These are phyloP conservation scores for Brachyptera putata DNA, from an alignment of 2,888 invertebrate species.

Conservation along the genomic window DNA sequence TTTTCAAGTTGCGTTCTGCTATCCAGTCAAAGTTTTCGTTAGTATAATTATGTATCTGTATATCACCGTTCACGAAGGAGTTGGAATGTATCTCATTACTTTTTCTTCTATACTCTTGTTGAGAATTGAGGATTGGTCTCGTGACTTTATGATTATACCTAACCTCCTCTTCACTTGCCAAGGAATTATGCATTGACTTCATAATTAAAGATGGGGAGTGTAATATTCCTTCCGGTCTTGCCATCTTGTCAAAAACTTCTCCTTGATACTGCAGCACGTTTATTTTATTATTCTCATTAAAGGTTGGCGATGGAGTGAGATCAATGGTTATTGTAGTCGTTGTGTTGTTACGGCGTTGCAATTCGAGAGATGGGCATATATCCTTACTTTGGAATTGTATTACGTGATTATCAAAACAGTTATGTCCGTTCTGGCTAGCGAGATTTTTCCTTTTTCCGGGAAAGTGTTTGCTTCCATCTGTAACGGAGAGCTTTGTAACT, in stretches of 20 bases:
- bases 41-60: not conserved
- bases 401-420: not conserved
- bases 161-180: not conserved
- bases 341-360: conserved; percentile 32
- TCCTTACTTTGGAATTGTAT: not conserved
- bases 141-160: not conserved
- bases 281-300: too few species aligned
- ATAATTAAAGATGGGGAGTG: conserved; percentile 30
- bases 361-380: too few species aligned
- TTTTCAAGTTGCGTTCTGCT: not conserved
- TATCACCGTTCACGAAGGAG: not conserved
- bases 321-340: conserved; percentile 49
- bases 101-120: not conserved
- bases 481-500: not conserved
- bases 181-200: conserved; percentile 24
- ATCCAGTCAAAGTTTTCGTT: not conserved
- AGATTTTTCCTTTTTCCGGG: not conserved
- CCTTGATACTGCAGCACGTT: too few species aligned
- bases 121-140: not conserved
- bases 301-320: conserved; percentile 40
- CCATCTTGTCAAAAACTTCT: not conserved
- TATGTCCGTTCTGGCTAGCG: not conserved
- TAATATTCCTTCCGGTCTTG: not conserved
- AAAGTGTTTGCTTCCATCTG: conserved; percentile 2
- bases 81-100: not conserved